Evolutionary conservation across 2,113 vertebrate genomes (phyloP).

Genomic region (Chionomys nivalis): DNA sequence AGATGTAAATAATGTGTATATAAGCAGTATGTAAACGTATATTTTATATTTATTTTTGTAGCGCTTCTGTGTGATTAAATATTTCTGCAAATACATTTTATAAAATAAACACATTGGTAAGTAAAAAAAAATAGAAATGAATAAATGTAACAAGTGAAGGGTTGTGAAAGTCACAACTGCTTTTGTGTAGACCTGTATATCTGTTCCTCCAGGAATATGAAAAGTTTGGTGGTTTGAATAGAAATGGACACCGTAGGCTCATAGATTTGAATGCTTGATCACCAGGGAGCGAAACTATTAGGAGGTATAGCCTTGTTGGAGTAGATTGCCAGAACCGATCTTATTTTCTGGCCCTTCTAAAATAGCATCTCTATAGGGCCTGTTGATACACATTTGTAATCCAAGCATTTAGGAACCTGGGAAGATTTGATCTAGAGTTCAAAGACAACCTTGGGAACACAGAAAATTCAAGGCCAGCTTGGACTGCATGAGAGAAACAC

Average conservation of each 20-base stretch:
- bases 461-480: background rate
- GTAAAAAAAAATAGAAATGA: too few species aligned
- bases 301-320: background rate
- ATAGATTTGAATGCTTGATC: too few species aligned
- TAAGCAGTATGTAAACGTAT: conserved; percentile 86
- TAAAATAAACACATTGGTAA: conserved; percentile 85
- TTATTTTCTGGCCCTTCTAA: conserved; percentile 24
- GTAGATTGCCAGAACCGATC: background rate
- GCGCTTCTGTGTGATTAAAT: conserved; percentile 80
- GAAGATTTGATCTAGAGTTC: background rate
- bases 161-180: background rate
- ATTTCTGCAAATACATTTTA: conserved; percentile 83
- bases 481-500: background rate
- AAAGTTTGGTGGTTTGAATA: background rate
- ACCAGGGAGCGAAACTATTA: background rate
- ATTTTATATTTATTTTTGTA: conserved; percentile 88
- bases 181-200: background rate
- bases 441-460: background rate
- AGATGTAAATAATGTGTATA: conserved; percentile 86
- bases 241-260: background rate
- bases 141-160: background rate
- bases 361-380: background rate
- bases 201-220: conserved; percentile 4
- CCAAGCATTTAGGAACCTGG: background rate
- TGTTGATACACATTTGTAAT: background rate